Conservation (phyloP, 1,140 invertebrate genomes). For the Thaumetopoea pityocampa region DNA sequence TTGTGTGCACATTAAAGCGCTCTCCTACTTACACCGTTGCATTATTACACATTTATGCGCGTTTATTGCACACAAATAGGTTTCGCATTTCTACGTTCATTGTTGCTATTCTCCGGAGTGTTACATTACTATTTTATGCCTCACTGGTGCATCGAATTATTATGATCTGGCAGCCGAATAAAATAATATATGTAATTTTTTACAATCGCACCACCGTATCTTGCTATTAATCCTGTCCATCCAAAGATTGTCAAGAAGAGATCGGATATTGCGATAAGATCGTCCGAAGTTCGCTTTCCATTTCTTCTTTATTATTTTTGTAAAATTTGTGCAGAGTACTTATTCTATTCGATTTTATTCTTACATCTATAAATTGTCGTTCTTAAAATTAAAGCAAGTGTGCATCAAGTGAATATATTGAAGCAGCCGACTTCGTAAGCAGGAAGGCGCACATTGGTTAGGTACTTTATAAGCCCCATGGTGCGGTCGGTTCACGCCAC, state of each 20-base stretch:
- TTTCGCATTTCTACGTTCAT: slow-evolving; percentile 5
- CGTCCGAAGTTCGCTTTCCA: too few relatives aligned
- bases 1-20: not conserved
- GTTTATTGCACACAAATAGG: too few relatives aligned
- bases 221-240: too few relatives aligned
- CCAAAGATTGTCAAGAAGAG: too few relatives aligned
- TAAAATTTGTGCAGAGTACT: too few relatives aligned
- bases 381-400: slow-evolving; percentile 4
- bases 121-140: slow-evolving; percentile 2
- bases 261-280: too few relatives aligned
- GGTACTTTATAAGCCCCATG: slow-evolving; percentile 31
- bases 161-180: not conserved
- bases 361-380: too few relatives aligned
- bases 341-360: too few relatives aligned
- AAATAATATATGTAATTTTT: too few relatives aligned
- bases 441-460: slow-evolving; percentile 29
- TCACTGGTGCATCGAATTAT: slow-evolving; percentile 1
- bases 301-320: too few relatives aligned
- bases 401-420: slow-evolving; percentile 4
- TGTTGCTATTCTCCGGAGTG: not conserved
- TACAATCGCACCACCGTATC: too few relatives aligned
- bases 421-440: slow-evolving; percentile 3
- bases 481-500: slow-evolving; percentile 17
- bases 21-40: not conserved
- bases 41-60: not conserved